Evolutionary conservation across 2,888 invertebrate genomes (phyloP).

Genomic region (Arctia plantaginis): DNA sequence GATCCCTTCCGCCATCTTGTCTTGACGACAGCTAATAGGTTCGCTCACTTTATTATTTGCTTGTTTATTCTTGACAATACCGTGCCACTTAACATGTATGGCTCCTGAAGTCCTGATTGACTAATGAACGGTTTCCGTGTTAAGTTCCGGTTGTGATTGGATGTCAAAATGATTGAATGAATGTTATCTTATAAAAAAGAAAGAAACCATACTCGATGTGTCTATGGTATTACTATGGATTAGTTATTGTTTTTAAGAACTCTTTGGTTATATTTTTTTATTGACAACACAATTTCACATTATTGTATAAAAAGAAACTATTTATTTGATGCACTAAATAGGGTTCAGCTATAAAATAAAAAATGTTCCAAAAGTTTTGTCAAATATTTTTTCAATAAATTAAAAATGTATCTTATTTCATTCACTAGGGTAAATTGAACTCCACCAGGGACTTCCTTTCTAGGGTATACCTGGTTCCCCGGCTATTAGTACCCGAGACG

Average conservation of each 20-base stretch:
- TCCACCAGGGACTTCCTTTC: too few relatives aligned
- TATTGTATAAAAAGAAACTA: too few relatives aligned
- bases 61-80: conserved; percentile 18
- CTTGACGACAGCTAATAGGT: conserved; percentile 41
- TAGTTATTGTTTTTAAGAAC: not conserved
- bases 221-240: not conserved
- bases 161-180: conserved; percentile 3
- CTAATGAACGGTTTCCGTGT: conserved; percentile 18
- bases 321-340: too few relatives aligned
- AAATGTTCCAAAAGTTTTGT: too few relatives aligned
- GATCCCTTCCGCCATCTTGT: conserved; percentile 68
- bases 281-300: not conserved
- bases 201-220: not conserved
- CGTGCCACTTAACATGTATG: conserved; percentile 12
- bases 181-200: not conserved
- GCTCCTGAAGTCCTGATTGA: conserved; percentile 9
- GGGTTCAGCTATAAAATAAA: too few relatives aligned
- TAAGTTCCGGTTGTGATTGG: conserved; percentile 1
- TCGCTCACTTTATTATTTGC: conserved; percentile 39
- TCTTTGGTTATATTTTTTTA: not conserved
- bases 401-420: too few relatives aligned
- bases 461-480: too few relatives aligned
- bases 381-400: too few relatives aligned
- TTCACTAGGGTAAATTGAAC: too few relatives aligned
- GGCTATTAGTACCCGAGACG: too few relatives aligned